Evolutionary conservation across 2,113 vertebrate species (phyloP), one percentile per base, ranked within the genome.

Genomic region (Dermatemys mawii): DNA sequence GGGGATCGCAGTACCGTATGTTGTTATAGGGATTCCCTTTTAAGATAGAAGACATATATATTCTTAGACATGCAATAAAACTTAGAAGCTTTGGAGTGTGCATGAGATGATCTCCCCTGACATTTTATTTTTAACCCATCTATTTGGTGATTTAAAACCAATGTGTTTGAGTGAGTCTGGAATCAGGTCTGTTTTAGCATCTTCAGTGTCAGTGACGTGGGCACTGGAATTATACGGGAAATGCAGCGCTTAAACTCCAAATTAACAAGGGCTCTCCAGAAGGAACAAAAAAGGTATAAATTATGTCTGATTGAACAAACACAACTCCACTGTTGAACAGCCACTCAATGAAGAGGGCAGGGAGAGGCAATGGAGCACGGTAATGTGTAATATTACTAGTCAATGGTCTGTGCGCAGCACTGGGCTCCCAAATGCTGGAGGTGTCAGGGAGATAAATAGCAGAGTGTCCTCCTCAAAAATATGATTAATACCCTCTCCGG

Each of bases 391-490:
- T 99, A 99, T 99, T 99, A 99, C 99, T 99, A 99, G 99, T 99
- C 99, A 99, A 99, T 99, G 99, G 99, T 98, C 99, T 99, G 99
- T 99, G 99, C 99, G 99, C 99, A 96, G 99, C 99, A 98, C 98
- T 98, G 98, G 98, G 98, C 98, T 98, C 98, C 99, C 99, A 98
- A 98, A 99, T 98, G 98, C 99, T 99, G 98, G 98, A 99, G 98
- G 98, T 99, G 99, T 99, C 99, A 99, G 98, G 97, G 99, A 99
- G 99, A 99, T 99, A 99, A 99, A 99, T 99, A 99, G 99, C 99
- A 97, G 98, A 99, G 99, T 99, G 99, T 99, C 99, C 99, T 99
- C 98, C 99, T 99, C 99, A 99, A 99, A 99, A 99, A 99, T 99
- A 99, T 99, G 99, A 99, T 99, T 99, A 99, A 99, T 99, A 99